Evolutionary conservation across 1,140 invertebrate genomes (phyloP).

Genomic region (Magallana gigas): DNA sequence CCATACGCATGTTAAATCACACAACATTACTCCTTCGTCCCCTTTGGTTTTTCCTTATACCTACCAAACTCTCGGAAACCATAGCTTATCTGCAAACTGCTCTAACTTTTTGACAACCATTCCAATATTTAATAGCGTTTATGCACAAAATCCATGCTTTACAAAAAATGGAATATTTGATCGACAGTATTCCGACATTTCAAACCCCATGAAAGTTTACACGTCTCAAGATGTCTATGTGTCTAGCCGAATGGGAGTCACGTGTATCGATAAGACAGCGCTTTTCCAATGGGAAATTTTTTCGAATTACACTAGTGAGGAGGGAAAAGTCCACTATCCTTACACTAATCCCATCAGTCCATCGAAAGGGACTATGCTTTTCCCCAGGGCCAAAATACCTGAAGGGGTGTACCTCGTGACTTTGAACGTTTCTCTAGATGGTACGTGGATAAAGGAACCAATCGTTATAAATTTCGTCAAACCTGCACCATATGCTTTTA

Average conservation of each 20-base stretch:
- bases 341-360: constrained; percentile 7
- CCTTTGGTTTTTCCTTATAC: constrained; percentile 39
- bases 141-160: constrained; percentile 51
- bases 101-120: constrained; percentile 43
- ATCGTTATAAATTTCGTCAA: constrained; percentile 43
- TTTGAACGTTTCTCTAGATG: constrained; percentile 51
- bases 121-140: background rate
- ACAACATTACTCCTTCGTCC: constrained; percentile 38
- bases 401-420: constrained; percentile 27
- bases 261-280: constrained; percentile 33
- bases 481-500: constrained; percentile 46
- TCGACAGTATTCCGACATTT: constrained; percentile 41
- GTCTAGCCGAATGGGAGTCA: constrained; percentile 51
- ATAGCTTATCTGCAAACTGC: constrained; percentile 41
- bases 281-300: constrained; percentile 41
- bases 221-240: constrained; percentile 48
- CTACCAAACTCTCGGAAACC: constrained; percentile 49
- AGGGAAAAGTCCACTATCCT: background rate
- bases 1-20: background rate
- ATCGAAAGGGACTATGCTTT: constrained; percentile 42
- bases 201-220: constrained; percentile 50
- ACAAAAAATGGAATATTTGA: constrained; percentile 53
- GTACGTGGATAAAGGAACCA: constrained; percentile 49
- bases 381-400: constrained; percentile 15
- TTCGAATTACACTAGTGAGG: constrained; percentile 18